Conservation (phyloP, 2,797 vertebrate species). For the Pipistrellus pygmaeus region DNA sequence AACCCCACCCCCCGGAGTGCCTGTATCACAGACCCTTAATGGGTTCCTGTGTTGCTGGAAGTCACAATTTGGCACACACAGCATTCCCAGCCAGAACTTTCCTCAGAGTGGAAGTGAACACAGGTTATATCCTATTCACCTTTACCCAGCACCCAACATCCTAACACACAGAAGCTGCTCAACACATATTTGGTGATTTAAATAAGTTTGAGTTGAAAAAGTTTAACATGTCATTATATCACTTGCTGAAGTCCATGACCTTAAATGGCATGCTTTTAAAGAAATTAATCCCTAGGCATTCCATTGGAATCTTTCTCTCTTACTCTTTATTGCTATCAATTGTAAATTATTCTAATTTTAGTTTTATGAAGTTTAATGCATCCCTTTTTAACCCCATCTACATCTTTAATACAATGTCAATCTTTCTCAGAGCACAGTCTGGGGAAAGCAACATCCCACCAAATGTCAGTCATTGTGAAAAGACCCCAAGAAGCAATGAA, state of each 20-base stretch:
- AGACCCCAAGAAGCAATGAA: neutral
- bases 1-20: neutral
- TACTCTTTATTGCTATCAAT: conserved; percentile 69
- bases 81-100: neutral
- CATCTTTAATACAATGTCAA: conserved; percentile 51
- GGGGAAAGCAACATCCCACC: conserved; percentile 25
- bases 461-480: conserved; percentile 52
- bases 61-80: neutral
- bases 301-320: conserved; percentile 58
- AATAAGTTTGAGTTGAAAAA: conserved; percentile 62
- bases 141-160: neutral
- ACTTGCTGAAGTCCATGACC: conserved; percentile 69
- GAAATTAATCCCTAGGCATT: conserved; percentile 70
- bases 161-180: neutral
- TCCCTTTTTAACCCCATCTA: conserved; percentile 61
- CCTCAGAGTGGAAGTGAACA: neutral
- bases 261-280: conserved; percentile 73
- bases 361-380: conserved; percentile 64
- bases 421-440: conserved; percentile 25
- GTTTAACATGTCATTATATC: conserved; percentile 51
- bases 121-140: neutral
- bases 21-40: neutral
- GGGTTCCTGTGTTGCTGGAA: neutral
- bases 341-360: conserved; percentile 74
- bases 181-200: neutral